phyloP scores from a whole-genome alignment of 1,140 invertebrate species.

The Chelonus insularis region DNA sequence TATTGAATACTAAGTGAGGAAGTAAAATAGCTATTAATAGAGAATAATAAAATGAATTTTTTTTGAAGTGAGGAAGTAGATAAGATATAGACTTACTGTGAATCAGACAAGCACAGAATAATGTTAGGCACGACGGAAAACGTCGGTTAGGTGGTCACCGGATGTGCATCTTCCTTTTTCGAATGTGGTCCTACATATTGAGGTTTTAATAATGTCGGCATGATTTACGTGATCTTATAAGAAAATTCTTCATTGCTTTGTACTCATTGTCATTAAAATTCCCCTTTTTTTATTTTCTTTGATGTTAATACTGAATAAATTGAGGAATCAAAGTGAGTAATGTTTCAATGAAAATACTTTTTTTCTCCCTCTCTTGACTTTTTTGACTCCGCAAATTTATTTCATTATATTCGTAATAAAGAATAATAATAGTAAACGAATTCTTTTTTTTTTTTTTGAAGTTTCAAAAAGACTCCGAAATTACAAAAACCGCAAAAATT shows the following conservation, averaged over 20 bases:
- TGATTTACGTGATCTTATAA: slow-evolving; percentile 7
- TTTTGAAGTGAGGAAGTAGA: background rate
- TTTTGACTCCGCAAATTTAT: too few species aligned
- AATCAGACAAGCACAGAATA: slow-evolving; percentile 40
- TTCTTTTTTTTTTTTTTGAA: too few species aligned
- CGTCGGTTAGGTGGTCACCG: slow-evolving; percentile 46
- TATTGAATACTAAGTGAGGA: too few species aligned
- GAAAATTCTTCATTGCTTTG: background rate
- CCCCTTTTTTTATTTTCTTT: background rate
- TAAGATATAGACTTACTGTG: slow-evolving; percentile 14
- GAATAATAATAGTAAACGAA: too few species aligned
- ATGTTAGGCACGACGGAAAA: slow-evolving; percentile 42
- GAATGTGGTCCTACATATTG: slow-evolving; percentile 47
- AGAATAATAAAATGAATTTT: background rate
- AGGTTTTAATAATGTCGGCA: slow-evolving; percentile 21
- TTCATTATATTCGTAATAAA: too few species aligned
- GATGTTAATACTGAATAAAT: too few species aligned
- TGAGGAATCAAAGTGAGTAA: too few species aligned
- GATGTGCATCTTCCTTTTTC: slow-evolving; percentile 54
- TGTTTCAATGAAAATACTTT: too few species aligned
- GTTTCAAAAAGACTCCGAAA: too few species aligned
- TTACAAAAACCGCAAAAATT: background rate
- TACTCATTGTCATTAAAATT: background rate
- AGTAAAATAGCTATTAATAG: too few species aligned
- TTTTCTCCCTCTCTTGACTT: too few species aligned